Conservation (phyloP, 2,113 vertebrate genomes). For the Atherinomorus stipes region DNA sequence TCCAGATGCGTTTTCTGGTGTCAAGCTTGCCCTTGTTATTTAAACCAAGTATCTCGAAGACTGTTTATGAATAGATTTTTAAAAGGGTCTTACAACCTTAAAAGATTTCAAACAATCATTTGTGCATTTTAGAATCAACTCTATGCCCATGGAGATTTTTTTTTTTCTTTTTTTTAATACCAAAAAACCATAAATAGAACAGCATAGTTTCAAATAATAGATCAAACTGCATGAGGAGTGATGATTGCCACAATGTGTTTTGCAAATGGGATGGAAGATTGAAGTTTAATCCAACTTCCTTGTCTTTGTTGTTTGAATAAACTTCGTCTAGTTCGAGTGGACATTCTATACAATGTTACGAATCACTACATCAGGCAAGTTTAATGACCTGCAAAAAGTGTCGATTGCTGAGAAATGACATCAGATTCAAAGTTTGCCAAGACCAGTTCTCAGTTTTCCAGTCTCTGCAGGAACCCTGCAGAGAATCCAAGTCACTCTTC, state of each 20-base stretch:
- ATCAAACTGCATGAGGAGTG: not conserved
- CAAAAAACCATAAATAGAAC: not conserved
- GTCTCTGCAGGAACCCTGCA: conserved; percentile 9
- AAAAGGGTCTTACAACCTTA: conserved; percentile 41
- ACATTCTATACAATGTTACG: conserved; percentile 9
- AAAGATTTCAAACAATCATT: conserved; percentile 30
- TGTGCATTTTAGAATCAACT: conserved; percentile 20
- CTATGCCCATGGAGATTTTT: not conserved
- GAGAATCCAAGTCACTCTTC: conserved; percentile 34
- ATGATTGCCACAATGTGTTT: not conserved
- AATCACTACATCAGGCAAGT: not conserved
- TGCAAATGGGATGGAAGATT: not conserved
- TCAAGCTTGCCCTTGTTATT: conserved; percentile 28
- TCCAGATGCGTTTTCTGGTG: conserved; percentile 24
- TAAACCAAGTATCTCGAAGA: conserved; percentile 30
- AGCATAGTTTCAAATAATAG: not conserved
- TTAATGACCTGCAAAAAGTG: conserved; percentile 19
- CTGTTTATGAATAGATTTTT: conserved; percentile 57
- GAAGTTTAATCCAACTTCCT: not conserved
- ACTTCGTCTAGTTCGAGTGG: not conserved
- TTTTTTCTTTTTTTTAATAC: not conserved
- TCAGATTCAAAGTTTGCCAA: too few species aligned
- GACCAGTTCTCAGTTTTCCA: not conserved
- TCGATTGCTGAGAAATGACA: too few species aligned
- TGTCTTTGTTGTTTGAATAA: conserved; percentile 5